Evolutionary conservation across 2,888 invertebrate genomes (phyloP).

Genomic region (Mystacides longicornis): DNA sequence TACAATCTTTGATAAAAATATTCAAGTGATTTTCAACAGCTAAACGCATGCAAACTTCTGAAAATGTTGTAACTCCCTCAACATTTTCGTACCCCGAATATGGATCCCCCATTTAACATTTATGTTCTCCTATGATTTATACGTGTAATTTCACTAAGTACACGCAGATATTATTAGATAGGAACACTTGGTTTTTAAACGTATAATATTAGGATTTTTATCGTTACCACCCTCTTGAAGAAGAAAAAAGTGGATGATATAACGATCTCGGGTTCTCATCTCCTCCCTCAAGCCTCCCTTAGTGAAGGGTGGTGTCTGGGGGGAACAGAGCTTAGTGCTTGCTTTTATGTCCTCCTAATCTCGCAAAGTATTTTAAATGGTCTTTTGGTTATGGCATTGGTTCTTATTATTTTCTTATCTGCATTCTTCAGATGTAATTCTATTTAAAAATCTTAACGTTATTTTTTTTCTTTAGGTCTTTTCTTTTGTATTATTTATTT

Average conservation of each 20-base stretch:
- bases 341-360: slow-evolving; percentile 3
- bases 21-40: too few species aligned
- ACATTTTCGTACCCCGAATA: neutral
- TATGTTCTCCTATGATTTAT: slow-evolving; percentile 24
- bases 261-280: neutral
- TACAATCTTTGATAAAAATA: too few species aligned
- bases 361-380: neutral
- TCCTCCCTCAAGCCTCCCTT: too few species aligned
- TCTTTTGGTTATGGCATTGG: neutral
- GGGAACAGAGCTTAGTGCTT: neutral
- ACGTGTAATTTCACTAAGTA: slow-evolving; percentile 25
- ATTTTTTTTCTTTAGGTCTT: too few species aligned
- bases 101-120: slow-evolving; percentile 11
- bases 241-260: neutral
- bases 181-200: slow-evolving; percentile 23
- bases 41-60: too few species aligned
- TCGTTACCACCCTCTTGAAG: slow-evolving; percentile 13
- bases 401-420: neutral
- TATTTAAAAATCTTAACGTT: neutral
- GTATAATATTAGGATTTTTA: slow-evolving; percentile 25
- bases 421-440: neutral
- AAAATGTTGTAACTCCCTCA: neutral
- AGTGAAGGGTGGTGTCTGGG: neutral
- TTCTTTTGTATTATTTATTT: too few species aligned
- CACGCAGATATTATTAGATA: slow-evolving; percentile 20